phyloP scores from a whole-genome alignment of 2,113 vertebrate genomes.

The Cochlearius cochlearius region DNA sequence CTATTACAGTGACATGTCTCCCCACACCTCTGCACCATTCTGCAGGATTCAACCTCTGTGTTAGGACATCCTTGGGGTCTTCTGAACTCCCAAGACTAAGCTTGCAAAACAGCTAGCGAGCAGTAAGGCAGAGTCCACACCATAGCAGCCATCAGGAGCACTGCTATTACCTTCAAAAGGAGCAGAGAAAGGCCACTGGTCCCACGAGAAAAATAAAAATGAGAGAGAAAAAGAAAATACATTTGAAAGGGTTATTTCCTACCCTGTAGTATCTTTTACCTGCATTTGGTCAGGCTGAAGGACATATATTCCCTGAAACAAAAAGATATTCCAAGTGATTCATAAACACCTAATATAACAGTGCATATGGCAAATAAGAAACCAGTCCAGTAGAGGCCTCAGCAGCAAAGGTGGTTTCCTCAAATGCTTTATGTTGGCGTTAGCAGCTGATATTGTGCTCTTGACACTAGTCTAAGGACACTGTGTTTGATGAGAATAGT shows the following conservation, averaged over 20 bases:
- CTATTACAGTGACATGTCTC: background rate
- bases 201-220: background rate
- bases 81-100: background rate
- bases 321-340: constrained; percentile 44
- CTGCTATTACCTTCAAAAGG: background rate
- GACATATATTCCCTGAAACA: constrained; percentile 83
- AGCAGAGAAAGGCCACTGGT: background rate
- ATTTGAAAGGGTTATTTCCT: background rate
- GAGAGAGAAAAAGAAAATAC: background rate
- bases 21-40: background rate
- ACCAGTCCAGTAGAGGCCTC: background rate
- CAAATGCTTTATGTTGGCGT: background rate
- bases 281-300: constrained; percentile 97
- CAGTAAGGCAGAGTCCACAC: background rate
- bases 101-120: background rate
- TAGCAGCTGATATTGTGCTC: background rate
- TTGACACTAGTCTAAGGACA: background rate
- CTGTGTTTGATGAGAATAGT: background rate
- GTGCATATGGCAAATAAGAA: background rate
- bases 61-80: background rate
- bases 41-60: background rate
- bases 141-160: background rate
- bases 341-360: background rate
- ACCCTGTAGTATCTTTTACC: constrained; percentile 68
- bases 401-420: background rate